Percentiles rank a stretch among this genome's conserved stretches.
Conservation (phyloP, 2,113 vertebrate species). For the Sinosuthora webbiana region DNA sequence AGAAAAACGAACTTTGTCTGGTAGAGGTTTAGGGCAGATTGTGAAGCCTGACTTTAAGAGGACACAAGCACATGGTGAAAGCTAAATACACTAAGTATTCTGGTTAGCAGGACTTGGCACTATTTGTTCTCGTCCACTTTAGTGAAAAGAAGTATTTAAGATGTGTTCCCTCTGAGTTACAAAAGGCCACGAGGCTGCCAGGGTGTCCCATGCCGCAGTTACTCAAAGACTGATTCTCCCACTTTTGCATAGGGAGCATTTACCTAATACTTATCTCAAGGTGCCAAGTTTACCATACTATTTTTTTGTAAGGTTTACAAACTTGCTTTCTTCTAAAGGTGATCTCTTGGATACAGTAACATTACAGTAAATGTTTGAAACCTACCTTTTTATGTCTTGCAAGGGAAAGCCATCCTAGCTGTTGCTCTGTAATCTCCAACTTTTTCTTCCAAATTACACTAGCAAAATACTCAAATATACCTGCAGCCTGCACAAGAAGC, state of each 20-base stretch:
- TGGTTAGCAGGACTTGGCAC: not conserved
- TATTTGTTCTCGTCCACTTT: not conserved
- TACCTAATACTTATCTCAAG: not conserved
- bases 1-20: not conserved
- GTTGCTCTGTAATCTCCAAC: not conserved
- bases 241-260: not conserved
- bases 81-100: not conserved
- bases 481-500: not conserved
- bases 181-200: fast-evolving
- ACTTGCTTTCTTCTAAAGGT: not conserved
- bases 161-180: not conserved
- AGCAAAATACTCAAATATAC: not conserved
- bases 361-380: not conserved
- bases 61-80: not conserved
- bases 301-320: not conserved
- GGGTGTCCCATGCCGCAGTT: not conserved
- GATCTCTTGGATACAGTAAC: not conserved
- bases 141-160: not conserved
- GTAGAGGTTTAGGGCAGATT: not conserved
- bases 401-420: not conserved
- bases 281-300: not conserved
- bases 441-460: not conserved
- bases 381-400: not conserved
- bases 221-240: not conserved
- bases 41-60: not conserved